Conservation (phyloP, 2,797 vertebrate species). For the Sitta carolinensis region DNA sequence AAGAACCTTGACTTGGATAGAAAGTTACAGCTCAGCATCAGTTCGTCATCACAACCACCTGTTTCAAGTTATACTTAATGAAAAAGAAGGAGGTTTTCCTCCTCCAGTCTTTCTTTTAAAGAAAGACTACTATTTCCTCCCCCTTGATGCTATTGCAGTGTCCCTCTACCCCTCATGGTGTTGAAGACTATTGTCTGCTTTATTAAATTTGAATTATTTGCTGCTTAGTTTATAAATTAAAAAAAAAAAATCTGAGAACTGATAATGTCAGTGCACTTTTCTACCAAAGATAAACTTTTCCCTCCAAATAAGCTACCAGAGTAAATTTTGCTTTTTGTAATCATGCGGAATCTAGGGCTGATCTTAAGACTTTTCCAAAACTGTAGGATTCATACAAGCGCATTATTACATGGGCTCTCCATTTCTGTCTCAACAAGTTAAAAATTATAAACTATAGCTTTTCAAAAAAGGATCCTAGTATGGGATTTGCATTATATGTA, state of each 20-base stretch:
- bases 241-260: neutral
- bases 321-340: neutral
- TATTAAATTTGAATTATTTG: neutral
- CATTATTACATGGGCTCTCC: neutral
- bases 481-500: neutral
- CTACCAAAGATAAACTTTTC: neutral
- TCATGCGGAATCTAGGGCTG: neutral
- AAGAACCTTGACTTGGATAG: neutral
- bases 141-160: neutral
- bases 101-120: neutral
- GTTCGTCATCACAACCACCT: neutral
- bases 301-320: neutral
- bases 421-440: neutral
- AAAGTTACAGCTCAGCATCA: neutral
- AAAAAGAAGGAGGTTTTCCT: neutral
- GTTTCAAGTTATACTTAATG: neutral
- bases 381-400: neutral
- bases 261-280: neutral
- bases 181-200: neutral
- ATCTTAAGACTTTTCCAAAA: neutral
- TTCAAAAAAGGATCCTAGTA: neutral
- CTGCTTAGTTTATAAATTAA: neutral
- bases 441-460: neutral
- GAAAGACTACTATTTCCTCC: neutral
- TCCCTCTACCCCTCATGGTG: accelerated